These are phyloP conservation scores for Cetoscarus ocellatus DNA, from an alignment of 2,797 vertebrate genomes.

Conservation along the genomic window DNA sequence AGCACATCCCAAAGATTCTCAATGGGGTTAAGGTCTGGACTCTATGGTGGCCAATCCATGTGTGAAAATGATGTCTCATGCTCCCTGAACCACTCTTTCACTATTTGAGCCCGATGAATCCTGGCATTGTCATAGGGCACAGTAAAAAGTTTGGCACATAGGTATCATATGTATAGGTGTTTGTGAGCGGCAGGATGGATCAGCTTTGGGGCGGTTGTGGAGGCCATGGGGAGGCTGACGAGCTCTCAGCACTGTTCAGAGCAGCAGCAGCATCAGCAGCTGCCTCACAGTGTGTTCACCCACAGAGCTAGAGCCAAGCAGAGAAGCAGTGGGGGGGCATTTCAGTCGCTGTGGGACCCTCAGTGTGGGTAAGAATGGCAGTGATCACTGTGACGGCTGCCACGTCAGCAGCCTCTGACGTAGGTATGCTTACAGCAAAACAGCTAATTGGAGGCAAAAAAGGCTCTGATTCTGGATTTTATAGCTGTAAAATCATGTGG, in stretches of 20 bases:
- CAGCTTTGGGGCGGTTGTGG: conserved; percentile 22
- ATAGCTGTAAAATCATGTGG: conserved; percentile 12
- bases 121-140: conserved; percentile 40
- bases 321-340: conserved; percentile 13
- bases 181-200: conserved; percentile 33
- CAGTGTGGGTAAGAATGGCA: conserved; percentile 13
- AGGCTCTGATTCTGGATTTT: background rate
- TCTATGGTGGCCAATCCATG: too few relatives aligned
- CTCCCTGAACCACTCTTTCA: too few relatives aligned
- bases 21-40: too few relatives aligned
- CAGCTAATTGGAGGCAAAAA: conserved; percentile 17
- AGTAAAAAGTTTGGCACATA: conserved; percentile 1
- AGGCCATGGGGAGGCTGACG: conserved; percentile 24
- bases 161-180: conserved; percentile 20
- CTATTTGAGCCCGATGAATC: too few relatives aligned
- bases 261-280: conserved; percentile 8
- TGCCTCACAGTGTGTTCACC: conserved; percentile 13
- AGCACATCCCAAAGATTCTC: too few relatives aligned
- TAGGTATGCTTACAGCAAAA: conserved; percentile 11
- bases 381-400: conserved; percentile 15
- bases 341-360: conserved; percentile 16
- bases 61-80: too few relatives aligned
- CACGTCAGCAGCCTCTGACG: conserved; percentile 12
- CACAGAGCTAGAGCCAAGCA: background rate
- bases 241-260: conserved; percentile 6